Percentiles rank a stretch among this genome's conserved stretches.
Conservation (phyloP, 2,888 invertebrate species). For the Amiota mariae region DNA sequence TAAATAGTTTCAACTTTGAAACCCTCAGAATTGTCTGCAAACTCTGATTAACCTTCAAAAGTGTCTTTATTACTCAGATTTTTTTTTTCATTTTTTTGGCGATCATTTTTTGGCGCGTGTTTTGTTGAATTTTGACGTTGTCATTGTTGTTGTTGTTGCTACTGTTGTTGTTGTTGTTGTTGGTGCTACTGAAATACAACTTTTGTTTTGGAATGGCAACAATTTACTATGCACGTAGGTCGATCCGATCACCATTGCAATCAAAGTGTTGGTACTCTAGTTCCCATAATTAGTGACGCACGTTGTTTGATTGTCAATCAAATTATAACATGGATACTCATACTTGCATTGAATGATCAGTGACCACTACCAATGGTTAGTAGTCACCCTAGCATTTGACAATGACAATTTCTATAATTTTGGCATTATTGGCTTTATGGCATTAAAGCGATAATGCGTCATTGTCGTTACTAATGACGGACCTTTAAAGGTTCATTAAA, state of each 20-base stretch:
- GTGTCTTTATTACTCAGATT: too few relatives aligned
- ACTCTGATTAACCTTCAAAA: too few relatives aligned
- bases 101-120: too few relatives aligned
- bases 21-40: too few relatives aligned
- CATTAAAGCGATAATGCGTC: too few relatives aligned
- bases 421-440: not conserved
- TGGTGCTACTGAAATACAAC: not conserved
- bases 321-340: not conserved
- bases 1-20: too few relatives aligned
- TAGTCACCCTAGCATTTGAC: not conserved
- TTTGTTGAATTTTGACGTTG: not conserved
- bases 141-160: not conserved
- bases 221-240: not conserved
- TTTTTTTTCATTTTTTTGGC: too few relatives aligned
- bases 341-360: not conserved
- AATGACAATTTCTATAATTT: not conserved
- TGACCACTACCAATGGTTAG: not conserved
- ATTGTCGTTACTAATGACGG: too few relatives aligned
- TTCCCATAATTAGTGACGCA: constrained; percentile 6
- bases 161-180: not conserved
- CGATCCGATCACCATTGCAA: not conserved
- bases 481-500: constrained; percentile 9
- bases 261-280: not conserved
- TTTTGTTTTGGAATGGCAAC: not conserved
- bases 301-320: constrained; percentile 3